phyloP scores from a whole-genome alignment of 2,113 vertebrate genomes.

The Trinectes maculatus region DNA sequence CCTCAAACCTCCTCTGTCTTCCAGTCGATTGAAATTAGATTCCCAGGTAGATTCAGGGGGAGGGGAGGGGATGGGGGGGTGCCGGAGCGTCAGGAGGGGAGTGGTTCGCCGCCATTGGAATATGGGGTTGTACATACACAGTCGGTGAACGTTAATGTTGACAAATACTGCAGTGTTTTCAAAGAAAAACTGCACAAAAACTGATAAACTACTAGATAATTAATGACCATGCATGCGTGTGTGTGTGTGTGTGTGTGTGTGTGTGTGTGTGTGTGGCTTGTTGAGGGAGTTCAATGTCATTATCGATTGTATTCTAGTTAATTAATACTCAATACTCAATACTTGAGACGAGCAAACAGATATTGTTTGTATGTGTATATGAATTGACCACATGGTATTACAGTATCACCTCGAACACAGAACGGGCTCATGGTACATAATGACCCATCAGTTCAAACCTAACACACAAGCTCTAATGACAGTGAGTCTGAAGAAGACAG shows the following conservation, averaged over 20 bases:
- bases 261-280: not conserved
- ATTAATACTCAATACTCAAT: constrained; percentile 22
- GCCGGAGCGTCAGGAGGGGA: constrained; percentile 14
- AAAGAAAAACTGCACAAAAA: constrained; percentile 16
- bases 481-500: constrained; percentile 43
- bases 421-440: constrained; percentile 32
- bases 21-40: constrained; percentile 78
- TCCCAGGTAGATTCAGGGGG: constrained; percentile 57
- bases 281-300: constrained; percentile 37
- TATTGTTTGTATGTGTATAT: constrained; percentile 33
- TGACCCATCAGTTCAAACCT: constrained; percentile 52
- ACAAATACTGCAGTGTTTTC: constrained; percentile 32
- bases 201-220: constrained; percentile 23
- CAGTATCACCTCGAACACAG: constrained; percentile 13
- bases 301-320: constrained; percentile 43
- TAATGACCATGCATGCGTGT: constrained; percentile 13
- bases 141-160: constrained; percentile 29
- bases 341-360: constrained; percentile 33
- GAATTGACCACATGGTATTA: constrained; percentile 5
- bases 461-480: constrained; percentile 52
- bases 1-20: constrained; percentile 74
- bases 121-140: constrained; percentile 57
- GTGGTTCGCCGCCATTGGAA: constrained; percentile 37
- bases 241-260: not conserved
- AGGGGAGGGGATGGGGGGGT: constrained; percentile 13